A percentile compares a stretch with the other conserved stretches of the same genome.
These are phyloP conservation scores for Dicranocentrus wangi DNA, from an alignment of 2,888 invertebrate species.

Conservation along the genomic window DNA sequence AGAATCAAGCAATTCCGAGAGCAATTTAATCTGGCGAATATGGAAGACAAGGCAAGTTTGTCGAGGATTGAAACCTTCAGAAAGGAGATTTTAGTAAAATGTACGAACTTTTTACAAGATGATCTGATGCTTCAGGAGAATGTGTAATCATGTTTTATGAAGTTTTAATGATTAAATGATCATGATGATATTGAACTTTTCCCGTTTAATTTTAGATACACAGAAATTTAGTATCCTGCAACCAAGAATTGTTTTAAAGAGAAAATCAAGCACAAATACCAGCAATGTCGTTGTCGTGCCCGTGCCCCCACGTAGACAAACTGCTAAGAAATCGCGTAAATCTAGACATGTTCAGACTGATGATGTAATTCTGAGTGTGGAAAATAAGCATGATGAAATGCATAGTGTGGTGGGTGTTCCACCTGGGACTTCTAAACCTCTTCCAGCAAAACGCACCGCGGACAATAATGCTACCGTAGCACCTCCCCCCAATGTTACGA, in stretches of 20 bases:
- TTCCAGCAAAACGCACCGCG: too few relatives aligned
- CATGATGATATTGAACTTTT: background rate
- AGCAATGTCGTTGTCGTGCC: background rate
- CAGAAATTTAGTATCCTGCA: background rate
- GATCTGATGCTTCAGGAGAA: too few relatives aligned
- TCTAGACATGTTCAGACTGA: slow-evolving; percentile 11
- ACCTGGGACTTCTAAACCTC: too few relatives aligned
- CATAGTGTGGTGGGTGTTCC: too few relatives aligned
- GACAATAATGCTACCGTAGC: too few relatives aligned
- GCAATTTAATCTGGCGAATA: background rate
- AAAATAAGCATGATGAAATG: background rate
- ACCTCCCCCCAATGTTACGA: too few relatives aligned
- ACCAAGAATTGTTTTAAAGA: slow-evolving; percentile 22
- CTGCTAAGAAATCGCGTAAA: background rate
- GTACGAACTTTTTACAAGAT: background rate
- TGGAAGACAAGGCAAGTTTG: background rate
- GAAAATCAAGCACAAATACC: background rate
- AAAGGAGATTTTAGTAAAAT: slow-evolving; percentile 27
- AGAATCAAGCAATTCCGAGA: slow-evolving; percentile 16
- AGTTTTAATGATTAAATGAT: background rate
- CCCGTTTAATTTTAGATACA: slow-evolving; percentile 8
- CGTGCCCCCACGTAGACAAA: background rate
- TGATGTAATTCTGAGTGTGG: background rate
- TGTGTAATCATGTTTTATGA: background rate
- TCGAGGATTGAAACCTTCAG: slow-evolving; percentile 1